phyloP scores from a whole-genome alignment of 2,797 vertebrate genomes.

The Micrastur ruficollis region DNA sequence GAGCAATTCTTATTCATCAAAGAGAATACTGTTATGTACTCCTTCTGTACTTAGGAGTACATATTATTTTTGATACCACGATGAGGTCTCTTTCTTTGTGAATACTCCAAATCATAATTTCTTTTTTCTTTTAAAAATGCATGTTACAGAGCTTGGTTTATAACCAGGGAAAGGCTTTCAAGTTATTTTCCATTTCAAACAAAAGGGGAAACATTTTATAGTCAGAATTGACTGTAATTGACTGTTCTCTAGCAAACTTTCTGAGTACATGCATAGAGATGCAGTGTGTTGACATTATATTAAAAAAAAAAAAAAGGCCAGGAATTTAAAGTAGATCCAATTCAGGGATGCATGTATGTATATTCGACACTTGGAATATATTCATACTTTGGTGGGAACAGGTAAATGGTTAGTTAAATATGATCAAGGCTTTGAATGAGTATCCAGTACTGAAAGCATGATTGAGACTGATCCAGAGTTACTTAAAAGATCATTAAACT shows the following conservation, averaged over 20 bases:
- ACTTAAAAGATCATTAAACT: neutral
- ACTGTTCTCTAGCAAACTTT: neutral
- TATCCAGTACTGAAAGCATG: neutral
- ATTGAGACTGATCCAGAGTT: neutral
- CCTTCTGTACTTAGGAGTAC: neutral
- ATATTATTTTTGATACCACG: neutral
- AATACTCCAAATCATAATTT: neutral
- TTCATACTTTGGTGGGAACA: neutral
- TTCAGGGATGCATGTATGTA: neutral
- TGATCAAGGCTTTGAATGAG: neutral
- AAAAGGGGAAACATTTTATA: neutral
- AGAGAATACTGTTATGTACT: neutral
- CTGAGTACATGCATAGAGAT: neutral
- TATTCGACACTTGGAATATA: neutral
- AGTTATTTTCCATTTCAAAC: conserved; percentile 7
- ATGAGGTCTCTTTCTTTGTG: neutral
- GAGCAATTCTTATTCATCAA: neutral
- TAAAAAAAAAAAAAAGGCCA: neutral
- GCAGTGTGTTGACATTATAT: neutral
- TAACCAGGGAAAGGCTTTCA: neutral
- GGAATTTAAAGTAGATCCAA: neutral
- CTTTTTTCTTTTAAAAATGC: neutral
- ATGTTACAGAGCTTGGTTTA: neutral
- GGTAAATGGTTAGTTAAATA: neutral
- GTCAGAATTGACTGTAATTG: neutral